phyloP scores from a whole-genome alignment of 2,888 invertebrate genomes.

The Scaptomyza tumidula region DNA sequence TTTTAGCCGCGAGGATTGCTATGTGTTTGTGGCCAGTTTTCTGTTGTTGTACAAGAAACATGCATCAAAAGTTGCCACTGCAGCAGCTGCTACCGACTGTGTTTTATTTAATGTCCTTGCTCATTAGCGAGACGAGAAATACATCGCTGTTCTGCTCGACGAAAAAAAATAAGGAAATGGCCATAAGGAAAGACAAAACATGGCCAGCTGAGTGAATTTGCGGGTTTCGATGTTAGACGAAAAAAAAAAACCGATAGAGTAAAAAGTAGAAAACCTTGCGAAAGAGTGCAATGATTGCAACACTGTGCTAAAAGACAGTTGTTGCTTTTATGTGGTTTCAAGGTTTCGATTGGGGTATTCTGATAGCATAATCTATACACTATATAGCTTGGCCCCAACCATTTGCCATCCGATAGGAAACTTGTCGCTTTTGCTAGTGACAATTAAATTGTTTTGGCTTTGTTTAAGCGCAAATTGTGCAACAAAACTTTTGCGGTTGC shows the following conservation, averaged over 20 bases:
- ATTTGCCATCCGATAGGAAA: constrained; percentile 16
- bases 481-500: constrained; percentile 73
- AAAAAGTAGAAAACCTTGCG: constrained; percentile 1
- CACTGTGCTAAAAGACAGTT: constrained; percentile 8
- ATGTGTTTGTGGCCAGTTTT: neutral
- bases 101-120: constrained; percentile 69
- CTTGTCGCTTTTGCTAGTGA: constrained; percentile 50
- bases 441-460: constrained; percentile 78
- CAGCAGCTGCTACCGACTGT: constrained; percentile 33
- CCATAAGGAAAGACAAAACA: constrained; percentile 32
- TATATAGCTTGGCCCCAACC: constrained; percentile 10
- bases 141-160: constrained; percentile 42
- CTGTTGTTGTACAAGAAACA: constrained; percentile 24
- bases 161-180: constrained; percentile 28
- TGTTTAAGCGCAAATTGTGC: constrained; percentile 75
- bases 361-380: constrained; percentile 36
- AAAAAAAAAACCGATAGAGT: neutral
- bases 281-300: constrained; percentile 18
- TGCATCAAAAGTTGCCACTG: constrained; percentile 51
- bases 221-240: constrained; percentile 28
- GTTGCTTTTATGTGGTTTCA: constrained; percentile 30
- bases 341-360: constrained; percentile 33
- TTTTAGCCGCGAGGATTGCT: constrained; percentile 10
- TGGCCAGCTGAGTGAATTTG: constrained; percentile 56
- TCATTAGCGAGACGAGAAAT: constrained; percentile 59